A percentile compares a stretch with the other conserved stretches of the same genome.
These are phyloP conservation scores for Xylota sylvarum DNA, from an alignment of 2,888 invertebrate genomes.

Conservation along the genomic window DNA sequence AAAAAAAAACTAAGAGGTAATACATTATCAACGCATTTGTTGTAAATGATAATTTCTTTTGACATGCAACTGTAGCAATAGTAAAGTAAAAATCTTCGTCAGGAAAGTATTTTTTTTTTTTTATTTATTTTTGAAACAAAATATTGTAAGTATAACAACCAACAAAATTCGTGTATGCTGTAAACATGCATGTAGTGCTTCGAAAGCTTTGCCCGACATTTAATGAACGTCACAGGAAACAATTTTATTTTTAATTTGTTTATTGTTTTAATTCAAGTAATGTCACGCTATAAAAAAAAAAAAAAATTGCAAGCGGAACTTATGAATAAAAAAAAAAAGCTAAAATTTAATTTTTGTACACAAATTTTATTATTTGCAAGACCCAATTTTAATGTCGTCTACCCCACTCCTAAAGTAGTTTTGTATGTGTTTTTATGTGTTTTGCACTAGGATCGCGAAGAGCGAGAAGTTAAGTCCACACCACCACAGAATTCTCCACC, in stretches of 20 bases:
- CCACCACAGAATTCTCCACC: conserved; percentile 85
- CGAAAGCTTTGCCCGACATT: conserved; percentile 25
- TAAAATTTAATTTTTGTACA: conserved; percentile 42
- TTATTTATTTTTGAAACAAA: background rate
- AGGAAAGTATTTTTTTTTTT: conserved; percentile 3
- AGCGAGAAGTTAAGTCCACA: conserved; percentile 85
- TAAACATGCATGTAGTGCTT: conserved; percentile 56
- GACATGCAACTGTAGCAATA: conserved; percentile 36
- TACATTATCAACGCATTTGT: conserved; percentile 10
- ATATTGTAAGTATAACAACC: conserved; percentile 26
- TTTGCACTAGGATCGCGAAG: conserved; percentile 86
- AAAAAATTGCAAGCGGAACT: conserved; percentile 48
- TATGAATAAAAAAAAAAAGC: conserved; percentile 1
- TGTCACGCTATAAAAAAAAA: conserved; percentile 42
- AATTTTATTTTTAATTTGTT: conserved; percentile 2
- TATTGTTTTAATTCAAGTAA: conserved; percentile 15
- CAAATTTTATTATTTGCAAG: conserved; percentile 65
- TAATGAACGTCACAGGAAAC: conserved; percentile 15
- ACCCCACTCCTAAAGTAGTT: conserved; percentile 85
- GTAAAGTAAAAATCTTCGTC: background rate
- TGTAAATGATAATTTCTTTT: conserved; percentile 47
- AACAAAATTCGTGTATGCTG: conserved; percentile 26
- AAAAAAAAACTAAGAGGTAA: background rate
- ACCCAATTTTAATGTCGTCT: conserved; percentile 80
- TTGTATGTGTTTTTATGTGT: conserved; percentile 84